phyloP scores from a whole-genome alignment of 2,113 vertebrate genomes.

The human (Homo sapiens) region GRCh38 chr2:112657001-112657500 shows the following conservation, averaged over 20 bases:
- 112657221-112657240: conserved; percentile 95
- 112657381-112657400: background rate
- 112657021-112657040: conserved; percentile 39
- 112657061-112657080: background rate
- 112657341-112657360: background rate
- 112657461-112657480: background rate
- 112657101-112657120: conserved; percentile 87
- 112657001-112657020: conserved; percentile 15
- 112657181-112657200: conserved; percentile 91
- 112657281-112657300: background rate
- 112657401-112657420: background rate
- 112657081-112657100: conserved; percentile 83
- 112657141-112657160: conserved; percentile 94
- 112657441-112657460: background rate
- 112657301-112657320: background rate
- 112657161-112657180: conserved; percentile 91
- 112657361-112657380: background rate
- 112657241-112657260: conserved; percentile 84
- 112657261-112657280: background rate
- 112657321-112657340: background rate
- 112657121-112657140: conserved; percentile 96
- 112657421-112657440: background rate
- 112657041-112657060: background rate
- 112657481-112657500: background rate
- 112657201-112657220: conserved; percentile 96